A percentile compares a stretch with the other conserved stretches of the same genome.
phyloP scores from a whole-genome alignment of 2,797 vertebrate species.

The Acipenser oxyrinchus region DNA sequence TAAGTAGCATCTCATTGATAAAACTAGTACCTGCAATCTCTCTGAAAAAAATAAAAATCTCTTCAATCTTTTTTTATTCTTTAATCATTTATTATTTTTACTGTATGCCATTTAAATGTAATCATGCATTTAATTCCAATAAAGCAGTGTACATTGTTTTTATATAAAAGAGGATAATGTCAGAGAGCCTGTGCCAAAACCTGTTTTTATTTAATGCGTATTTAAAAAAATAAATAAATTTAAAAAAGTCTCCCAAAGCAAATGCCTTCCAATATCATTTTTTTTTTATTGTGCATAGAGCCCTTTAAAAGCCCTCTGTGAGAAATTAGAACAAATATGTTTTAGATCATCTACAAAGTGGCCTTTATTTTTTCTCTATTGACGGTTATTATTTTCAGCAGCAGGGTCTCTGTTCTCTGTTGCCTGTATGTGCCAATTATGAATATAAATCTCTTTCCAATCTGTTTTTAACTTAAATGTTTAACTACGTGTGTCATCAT shows the following conservation, averaged over 20 bases:
- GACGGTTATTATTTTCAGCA: background rate
- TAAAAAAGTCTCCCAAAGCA: conserved; percentile 19
- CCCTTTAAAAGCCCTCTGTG: background rate
- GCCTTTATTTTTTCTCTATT: background rate
- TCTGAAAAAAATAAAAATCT: no score
- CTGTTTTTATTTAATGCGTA: conserved; percentile 41
- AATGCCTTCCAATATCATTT: conserved; percentile 24
- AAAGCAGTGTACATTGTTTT: conserved; percentile 24
- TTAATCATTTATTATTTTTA: no score
- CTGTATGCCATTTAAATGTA: conserved; percentile 23
- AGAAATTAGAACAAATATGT: conserved; percentile 1
- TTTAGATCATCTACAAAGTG: conserved; percentile 8
- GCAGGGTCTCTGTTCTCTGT: background rate
- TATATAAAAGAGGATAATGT: conserved; percentile 24
- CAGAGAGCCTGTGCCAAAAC: conserved; percentile 39
- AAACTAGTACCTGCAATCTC: no score
- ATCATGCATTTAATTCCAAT: conserved; percentile 31
- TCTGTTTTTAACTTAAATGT: no score
- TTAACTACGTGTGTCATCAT: no score
- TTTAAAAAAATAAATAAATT: conserved; percentile 28
- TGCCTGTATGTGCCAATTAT: conserved; percentile 1
- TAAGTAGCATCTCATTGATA: no score
- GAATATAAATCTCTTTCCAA: no score
- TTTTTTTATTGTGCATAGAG: background rate
- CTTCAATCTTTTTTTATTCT: no score